Base-by-base conservation (phyloP, 1,140 invertebrate genomes). In the Bombyx mandarina region DNA sequence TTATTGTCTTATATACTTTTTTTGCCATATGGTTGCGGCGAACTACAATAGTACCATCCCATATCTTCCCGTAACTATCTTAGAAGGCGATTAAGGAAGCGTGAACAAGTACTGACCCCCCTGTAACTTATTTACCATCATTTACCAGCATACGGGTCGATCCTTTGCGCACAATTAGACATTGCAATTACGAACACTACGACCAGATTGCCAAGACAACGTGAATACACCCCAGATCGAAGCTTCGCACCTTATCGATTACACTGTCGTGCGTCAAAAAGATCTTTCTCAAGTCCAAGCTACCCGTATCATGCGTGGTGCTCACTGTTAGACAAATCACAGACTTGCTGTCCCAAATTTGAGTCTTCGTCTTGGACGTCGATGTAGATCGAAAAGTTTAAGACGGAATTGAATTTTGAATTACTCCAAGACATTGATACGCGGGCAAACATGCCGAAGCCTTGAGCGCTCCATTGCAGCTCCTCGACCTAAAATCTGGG, bases 261-360 rank as follows among this genome's bases (percentile, higher is more conserved):
- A 47, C 45, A 6, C 45, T 47, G 6, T 47, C 45, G 12, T 47
- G 6, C 45, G 6, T 47, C 45, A 47, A 47, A 47, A 47, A 47
- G 9, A 12, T 47, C 45, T 47, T 47, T 54, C 57, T 26, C 57
- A 70, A 35, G 66, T 70, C n/a, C 56, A 53, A n/a, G 42, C 70
- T 22, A 70, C 71, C 9, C 68, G 65, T 7, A 66, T 64, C 1
- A 70, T 71, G 62, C 65, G 71, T 12, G 57, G 67, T 61, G 67
- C 65, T 7, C 56, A 67, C 10, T 71, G 65, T 46, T 67, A 63
- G 63, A 58, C 62, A 6, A 65, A 67, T 12, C 62, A 67, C 43
- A 55, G 61, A 45, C 57, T 71, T 42, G 35, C 67, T 12, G 26
- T 35, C 26, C 1, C 52, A n/a, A 67, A 66, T 43, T 35, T 67